phyloP scores from a whole-genome alignment of 2,888 invertebrate species.

The Azorinus chamasolen region DNA sequence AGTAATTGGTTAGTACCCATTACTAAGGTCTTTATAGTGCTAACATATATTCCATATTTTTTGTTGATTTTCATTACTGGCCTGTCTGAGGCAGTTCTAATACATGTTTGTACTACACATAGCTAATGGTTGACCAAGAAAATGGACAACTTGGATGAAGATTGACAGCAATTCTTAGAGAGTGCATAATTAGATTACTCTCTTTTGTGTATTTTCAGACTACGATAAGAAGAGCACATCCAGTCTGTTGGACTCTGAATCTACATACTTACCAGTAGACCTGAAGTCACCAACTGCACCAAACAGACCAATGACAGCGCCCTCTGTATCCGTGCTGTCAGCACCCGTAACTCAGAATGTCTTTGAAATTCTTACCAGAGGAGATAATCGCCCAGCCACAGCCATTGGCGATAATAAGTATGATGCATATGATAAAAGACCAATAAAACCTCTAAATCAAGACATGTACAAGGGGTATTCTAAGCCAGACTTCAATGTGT shows the following conservation, averaged over 20 bases:
- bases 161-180: no score
- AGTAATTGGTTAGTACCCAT: no score
- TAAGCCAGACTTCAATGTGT: conserved; percentile 72
- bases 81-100: no score
- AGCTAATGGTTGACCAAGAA: no score
- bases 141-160: no score
- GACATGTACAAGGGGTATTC: conserved; percentile 67
- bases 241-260: conserved; percentile 83
- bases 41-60: no score
- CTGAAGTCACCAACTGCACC: conserved; percentile 51
- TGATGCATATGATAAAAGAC: conserved; percentile 76
- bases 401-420: conserved; percentile 71
- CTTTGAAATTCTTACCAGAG: conserved; percentile 58
- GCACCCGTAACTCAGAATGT: conserved; percentile 56
- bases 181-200: no score
- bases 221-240: conserved; percentile 74
- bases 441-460: conserved; percentile 78
- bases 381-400: conserved; percentile 68
- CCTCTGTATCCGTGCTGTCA: conserved; percentile 62
- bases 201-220: no score
- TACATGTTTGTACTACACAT: no score
- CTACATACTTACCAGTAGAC: conserved; percentile 82
- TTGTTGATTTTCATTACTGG: no score
- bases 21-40: no score
- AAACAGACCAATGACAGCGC: conserved; percentile 74